Base-by-base conservation (phyloP, 2,888 invertebrate species). In the Spatulosminthurus flaviceps region DNA sequence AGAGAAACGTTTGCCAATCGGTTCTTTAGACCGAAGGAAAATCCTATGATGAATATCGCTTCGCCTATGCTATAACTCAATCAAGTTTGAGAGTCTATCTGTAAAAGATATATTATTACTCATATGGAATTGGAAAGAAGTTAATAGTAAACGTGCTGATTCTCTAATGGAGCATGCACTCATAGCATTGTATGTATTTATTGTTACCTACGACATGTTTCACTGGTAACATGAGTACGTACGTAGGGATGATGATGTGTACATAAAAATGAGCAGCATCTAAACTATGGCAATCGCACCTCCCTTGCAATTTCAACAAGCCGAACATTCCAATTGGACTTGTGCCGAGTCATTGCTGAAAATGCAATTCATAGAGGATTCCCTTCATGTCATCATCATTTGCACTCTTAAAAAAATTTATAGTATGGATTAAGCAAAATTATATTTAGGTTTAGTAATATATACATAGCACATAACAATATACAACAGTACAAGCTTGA, bases 311-410 rank as follows among this genome's bases (percentile, higher is more conserved):
- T 51, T 51, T 51, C n/a, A 13, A 41, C 13, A 51, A 19, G 16
- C 51, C 19, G n/a, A 51, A 51, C 51, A 51, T 51, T 51, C 51
- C 51, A 51, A 19, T 51, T 51, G 51, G 51, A 51, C 51, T 19
- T n/a, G 16, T 51, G 51, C 51, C 51, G 51, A 51, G 51, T 51
- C 51, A 51, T 51, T 51, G 51, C 51, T 51, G 9, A 51, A 51
- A 51, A 51, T 51, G 51, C 51, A 51, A 51, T 19, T 51, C 51
- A 19, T n/a, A 51, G 41, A 41, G 51, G 16, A 51, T 51, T 51
- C 51, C 51, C 51, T 51, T 34, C 34, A 9, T 34, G 34, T 34
- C 16, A 19, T 51, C 51, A 51, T 51, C 51, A 51, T 51, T 51
- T 4, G 51, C 51, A 51, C 51, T 51, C 41, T n/a, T n/a, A n/a